Conservation (phyloP, 2,113 vertebrate genomes). For the Struthidea cinerea region DNA sequence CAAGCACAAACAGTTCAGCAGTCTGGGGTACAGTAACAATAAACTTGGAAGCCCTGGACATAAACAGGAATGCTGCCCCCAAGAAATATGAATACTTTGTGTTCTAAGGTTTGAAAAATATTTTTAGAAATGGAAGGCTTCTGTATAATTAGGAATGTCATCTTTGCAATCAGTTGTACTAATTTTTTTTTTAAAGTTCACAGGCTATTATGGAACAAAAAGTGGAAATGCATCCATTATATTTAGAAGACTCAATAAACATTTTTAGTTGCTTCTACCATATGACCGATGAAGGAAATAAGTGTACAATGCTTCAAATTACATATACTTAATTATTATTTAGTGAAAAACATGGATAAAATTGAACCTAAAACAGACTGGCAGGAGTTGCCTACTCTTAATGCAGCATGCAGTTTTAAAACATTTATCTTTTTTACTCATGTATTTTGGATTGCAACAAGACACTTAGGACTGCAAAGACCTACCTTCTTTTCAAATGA, state of each 20-base stretch:
- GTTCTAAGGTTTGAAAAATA: background rate
- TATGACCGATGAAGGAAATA: fast-evolving
- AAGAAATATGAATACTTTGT: background rate
- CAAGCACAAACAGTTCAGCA: background rate
- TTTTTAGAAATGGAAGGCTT: background rate
- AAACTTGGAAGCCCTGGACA: background rate
- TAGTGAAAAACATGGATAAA: background rate
- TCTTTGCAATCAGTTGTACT: background rate
- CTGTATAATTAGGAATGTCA: background rate
- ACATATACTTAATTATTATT: background rate
- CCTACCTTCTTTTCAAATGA: background rate
- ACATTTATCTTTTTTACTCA: background rate
- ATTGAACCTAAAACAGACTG: background rate
- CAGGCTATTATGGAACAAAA: background rate
- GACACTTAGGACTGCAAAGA: background rate
- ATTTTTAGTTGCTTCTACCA: background rate
- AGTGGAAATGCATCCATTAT: background rate
- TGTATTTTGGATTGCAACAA: background rate
- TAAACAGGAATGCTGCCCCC: background rate
- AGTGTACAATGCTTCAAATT: background rate
- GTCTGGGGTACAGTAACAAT: fast-evolving
- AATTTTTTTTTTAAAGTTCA: background rate
- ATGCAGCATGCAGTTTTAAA: background rate
- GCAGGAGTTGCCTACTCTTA: background rate
- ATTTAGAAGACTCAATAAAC: background rate